Evolutionary conservation across 2,888 invertebrate genomes (phyloP).

Genomic region (Cetonia aurata): DNA sequence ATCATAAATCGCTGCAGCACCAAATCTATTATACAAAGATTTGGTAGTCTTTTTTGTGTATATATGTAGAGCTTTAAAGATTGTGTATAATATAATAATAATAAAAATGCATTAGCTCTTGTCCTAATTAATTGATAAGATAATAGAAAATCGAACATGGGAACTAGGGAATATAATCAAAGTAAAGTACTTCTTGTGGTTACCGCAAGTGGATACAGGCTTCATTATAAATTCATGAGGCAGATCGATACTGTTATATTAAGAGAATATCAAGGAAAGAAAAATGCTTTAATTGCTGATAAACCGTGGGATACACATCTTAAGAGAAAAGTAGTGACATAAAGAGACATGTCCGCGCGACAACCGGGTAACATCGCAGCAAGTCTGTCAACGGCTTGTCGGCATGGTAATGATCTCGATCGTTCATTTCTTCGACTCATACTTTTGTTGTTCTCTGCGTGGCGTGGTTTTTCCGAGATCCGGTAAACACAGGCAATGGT

Average conservation of each 20-base stretch:
- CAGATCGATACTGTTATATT: constrained; percentile 39
- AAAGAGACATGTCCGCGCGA: constrained; percentile 55
- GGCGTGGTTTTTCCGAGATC: constrained; percentile 54
- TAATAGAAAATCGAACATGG: neutral
- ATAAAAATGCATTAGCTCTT: no score
- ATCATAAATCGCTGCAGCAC: no score
- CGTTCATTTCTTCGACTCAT: constrained; percentile 53
- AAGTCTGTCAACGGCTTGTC: constrained; percentile 55
- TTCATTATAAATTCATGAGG: constrained; percentile 33
- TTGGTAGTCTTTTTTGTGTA: no score
- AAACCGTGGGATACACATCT: constrained; percentile 50
- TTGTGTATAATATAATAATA: no score
- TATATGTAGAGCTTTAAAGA: no score
- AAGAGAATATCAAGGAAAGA: constrained; percentile 36
- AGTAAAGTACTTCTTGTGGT: constrained; percentile 16
- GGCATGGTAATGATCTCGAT: constrained; percentile 57
- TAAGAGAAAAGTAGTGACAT: constrained; percentile 51
- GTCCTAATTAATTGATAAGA: no score
- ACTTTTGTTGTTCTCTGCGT: constrained; percentile 47
- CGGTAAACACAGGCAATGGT: constrained; percentile 46
- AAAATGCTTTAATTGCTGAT: constrained; percentile 45
- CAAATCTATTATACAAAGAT: no score
- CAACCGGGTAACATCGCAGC: constrained; percentile 53
- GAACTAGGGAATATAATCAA: constrained; percentile 17
- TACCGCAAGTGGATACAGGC: neutral